phyloP scores from a whole-genome alignment of 2,797 vertebrate species.

The Parambassis ranga region DNA sequence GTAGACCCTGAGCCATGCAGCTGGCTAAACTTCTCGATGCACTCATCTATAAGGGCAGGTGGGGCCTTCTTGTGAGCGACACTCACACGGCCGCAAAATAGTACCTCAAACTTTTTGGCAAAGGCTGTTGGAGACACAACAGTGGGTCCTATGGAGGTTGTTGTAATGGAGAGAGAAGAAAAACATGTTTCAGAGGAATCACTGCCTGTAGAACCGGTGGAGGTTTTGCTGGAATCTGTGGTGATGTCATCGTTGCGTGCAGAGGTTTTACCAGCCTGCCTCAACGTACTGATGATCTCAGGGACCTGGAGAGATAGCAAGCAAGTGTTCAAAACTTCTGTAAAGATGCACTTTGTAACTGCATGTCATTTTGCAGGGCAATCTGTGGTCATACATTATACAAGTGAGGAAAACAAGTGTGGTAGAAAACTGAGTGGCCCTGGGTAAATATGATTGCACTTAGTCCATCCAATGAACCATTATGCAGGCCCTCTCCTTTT shows the following conservation, averaged over 20 bases:
- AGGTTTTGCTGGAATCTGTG: conserved; percentile 66
- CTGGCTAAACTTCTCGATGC: conserved; percentile 94
- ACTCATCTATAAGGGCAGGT: conserved; percentile 95
- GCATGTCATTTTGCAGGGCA: neutral
- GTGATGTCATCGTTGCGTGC: conserved; percentile 88
- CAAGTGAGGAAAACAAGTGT: neutral
- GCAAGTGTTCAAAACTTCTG: neutral
- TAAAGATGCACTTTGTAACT: neutral
- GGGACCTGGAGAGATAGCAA: conserved; percentile 83
- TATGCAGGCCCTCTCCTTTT: no score
- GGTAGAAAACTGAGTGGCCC: neutral
- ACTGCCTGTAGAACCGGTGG: conserved; percentile 46
- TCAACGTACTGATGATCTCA: conserved; percentile 95
- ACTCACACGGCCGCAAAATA: conserved; percentile 92
- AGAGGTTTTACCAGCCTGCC: conserved; percentile 92
- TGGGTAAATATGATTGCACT: no score
- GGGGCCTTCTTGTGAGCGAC: conserved; percentile 96
- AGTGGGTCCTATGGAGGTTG: conserved; percentile 70
- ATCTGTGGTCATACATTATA: neutral
- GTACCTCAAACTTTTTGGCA: conserved; percentile 95
- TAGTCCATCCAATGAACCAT: no score
- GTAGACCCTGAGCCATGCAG: conserved; percentile 58
- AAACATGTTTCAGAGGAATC: conserved; percentile 45
- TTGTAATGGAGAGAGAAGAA: conserved; percentile 69
- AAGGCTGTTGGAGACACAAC: conserved; percentile 85